Evolutionary conservation across 2,797 vertebrate genomes (phyloP).

Genomic region (Eutrigla gurnardus): DNA sequence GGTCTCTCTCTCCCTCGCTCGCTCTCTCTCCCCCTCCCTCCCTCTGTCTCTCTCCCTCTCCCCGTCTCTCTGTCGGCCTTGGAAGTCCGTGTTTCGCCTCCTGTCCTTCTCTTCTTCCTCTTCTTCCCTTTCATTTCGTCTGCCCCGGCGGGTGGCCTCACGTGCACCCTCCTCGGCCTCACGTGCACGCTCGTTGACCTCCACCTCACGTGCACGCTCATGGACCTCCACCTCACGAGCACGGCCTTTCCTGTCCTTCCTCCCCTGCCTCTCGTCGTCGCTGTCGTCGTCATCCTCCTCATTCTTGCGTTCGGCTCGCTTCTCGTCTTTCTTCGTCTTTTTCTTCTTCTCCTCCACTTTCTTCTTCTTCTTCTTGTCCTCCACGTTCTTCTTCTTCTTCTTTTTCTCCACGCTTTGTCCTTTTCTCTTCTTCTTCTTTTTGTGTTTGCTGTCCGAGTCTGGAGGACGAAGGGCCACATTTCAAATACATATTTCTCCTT

Average conservation of each 20-base stretch:
- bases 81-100: conserved; percentile 38
- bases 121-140: conserved; percentile 37
- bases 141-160: conserved; percentile 19
- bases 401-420: conserved; percentile 75
- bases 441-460: conserved; percentile 83
- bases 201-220: not conserved
- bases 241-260: conserved; percentile 36
- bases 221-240: conserved; percentile 5
- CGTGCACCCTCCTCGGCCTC: conserved; percentile 4
- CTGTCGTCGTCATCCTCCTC: not conserved
- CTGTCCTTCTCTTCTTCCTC: conserved; percentile 14
- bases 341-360: conserved; percentile 35
- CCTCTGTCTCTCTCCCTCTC: conserved; percentile 23
- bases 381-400: conserved; percentile 60
- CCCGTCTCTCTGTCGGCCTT: conserved; percentile 51
- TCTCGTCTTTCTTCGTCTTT: conserved; percentile 26
- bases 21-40: conserved; percentile 10
- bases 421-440: conserved; percentile 84
- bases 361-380: conserved; percentile 33
- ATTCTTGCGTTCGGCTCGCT: conserved; percentile 17
- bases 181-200: not conserved
- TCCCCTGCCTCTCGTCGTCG: conserved; percentile 8
- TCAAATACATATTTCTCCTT: not conserved
- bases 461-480: conserved; percentile 38
- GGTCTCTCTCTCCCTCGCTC: conserved; percentile 56